Conservation (phyloP, 2,888 invertebrate genomes). For the Tipula unca region DNA sequence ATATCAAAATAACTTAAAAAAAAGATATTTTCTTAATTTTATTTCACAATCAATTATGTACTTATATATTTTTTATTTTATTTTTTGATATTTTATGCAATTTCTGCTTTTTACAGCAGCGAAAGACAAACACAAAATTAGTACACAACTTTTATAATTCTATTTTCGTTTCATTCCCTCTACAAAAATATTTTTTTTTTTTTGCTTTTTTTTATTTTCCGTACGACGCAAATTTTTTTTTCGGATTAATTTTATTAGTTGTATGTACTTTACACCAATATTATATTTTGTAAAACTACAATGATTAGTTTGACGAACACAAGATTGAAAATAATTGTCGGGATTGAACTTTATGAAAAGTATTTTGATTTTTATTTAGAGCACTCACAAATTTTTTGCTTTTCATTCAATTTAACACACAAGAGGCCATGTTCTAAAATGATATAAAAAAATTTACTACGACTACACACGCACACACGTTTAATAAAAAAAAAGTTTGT, state of each 20-base stretch:
- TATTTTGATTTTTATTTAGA: neutral
- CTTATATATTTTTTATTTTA: neutral
- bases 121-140: neutral
- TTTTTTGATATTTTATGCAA: neutral
- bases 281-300: neutral
- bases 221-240: slow-evolving; percentile 17
- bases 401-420: slow-evolving; percentile 1
- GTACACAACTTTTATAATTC: neutral
- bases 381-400: neutral
- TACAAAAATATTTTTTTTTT: neutral
- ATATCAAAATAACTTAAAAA: neutral
- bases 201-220: neutral
- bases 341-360: neutral
- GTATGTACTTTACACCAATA: neutral
- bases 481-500: neutral
- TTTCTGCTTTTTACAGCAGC: neutral
- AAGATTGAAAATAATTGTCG: neutral
- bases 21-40: neutral
- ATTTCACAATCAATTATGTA: neutral
- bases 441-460: neutral
- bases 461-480: neutral
- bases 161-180: neutral
- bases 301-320: neutral
- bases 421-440: slow-evolving; percentile 14
- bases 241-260: neutral